A percentile compares a stretch with the other conserved stretches of the same genome.
Conservation (phyloP, 2,888 invertebrate genomes). For the Horisme vitalbata region DNA sequence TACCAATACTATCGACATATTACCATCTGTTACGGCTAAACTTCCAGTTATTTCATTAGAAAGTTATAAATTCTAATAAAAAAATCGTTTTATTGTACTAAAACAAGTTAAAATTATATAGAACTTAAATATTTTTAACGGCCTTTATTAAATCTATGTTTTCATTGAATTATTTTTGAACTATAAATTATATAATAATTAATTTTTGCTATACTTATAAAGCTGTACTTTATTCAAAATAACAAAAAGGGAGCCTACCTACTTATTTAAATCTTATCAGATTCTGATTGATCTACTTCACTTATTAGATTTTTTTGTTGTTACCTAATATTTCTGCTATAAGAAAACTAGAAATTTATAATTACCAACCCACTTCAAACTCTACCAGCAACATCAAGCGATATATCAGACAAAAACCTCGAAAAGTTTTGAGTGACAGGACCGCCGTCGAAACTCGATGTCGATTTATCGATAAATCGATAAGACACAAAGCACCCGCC, state of each 20-base stretch:
- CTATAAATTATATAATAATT: no score
- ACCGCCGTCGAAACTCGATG: conserved; percentile 75
- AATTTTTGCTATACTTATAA: no score
- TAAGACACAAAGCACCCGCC: conserved; percentile 76
- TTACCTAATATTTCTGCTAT: neutral
- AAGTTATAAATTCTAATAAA: neutral
- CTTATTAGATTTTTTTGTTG: neutral
- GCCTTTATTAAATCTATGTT: no score
- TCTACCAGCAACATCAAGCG: conserved; percentile 52
- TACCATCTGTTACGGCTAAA: conserved; percentile 48
- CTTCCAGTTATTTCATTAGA: neutral
- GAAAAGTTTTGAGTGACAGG: conserved; percentile 78
- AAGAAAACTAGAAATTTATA: no score
- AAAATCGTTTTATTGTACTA: neutral
- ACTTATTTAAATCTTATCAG: no score
- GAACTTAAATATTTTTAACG: no score
- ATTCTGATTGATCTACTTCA: no score
- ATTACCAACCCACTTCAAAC: no score
- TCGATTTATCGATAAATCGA: conserved; percentile 73
- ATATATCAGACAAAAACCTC: conserved; percentile 71
- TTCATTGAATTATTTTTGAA: no score
- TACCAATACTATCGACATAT: conserved; percentile 66
- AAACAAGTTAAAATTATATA: no score
- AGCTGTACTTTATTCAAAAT: no score
- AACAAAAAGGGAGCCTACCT: no score